Evolutionary conservation across 2,888 invertebrate genomes (phyloP).

Genomic region (Orthosia cruda): DNA sequence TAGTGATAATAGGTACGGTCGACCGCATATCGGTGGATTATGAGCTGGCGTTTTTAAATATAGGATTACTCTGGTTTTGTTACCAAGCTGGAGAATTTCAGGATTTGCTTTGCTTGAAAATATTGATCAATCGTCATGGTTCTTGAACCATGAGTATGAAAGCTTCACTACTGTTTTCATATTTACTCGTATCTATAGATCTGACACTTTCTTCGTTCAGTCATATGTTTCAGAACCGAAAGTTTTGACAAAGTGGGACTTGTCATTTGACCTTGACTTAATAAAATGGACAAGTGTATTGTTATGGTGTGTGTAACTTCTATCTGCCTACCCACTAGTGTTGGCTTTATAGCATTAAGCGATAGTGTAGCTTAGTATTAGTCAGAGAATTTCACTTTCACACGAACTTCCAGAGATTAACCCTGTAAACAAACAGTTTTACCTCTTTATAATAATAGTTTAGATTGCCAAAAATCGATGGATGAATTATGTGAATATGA

Average conservation of each 20-base stretch:
- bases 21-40: not conserved
- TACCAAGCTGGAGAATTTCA: not conserved
- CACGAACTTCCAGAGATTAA: no score
- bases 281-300: not conserved
- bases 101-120: no score
- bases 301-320: not conserved
- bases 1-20: not conserved
- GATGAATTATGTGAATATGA: no score
- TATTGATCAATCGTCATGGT: no score
- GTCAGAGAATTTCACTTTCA: no score
- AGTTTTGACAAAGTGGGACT: not conserved
- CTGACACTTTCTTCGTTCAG: not conserved
- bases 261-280: not conserved
- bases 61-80: not conserved
- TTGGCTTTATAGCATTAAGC: not conserved
- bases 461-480: no score
- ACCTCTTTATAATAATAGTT: no score
- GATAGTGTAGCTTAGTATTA: no score
- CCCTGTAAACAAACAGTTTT: no score
- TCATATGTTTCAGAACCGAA: not conserved
- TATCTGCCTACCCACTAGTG: not conserved
- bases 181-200: no score
- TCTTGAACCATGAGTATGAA: no score
- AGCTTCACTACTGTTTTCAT: no score
- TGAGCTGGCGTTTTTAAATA: not conserved